Percentiles rank a stretch among this genome's conserved stretches.
These are phyloP conservation scores for Sebastes taczanowskii DNA, from an alignment of 2,797 vertebrate species.

Conservation along the genomic window DNA sequence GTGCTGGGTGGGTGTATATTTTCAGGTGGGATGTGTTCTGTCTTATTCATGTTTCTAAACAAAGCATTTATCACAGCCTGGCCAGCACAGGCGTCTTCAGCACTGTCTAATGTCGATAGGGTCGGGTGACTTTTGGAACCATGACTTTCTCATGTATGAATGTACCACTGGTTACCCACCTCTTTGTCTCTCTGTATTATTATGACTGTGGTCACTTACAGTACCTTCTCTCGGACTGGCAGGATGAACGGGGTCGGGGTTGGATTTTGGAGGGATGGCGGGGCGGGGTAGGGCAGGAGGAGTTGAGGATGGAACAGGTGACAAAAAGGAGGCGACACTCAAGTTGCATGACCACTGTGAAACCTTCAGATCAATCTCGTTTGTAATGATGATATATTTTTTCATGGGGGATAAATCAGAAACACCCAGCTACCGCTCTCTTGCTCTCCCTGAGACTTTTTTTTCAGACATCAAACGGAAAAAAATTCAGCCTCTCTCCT, in stretches of 20 bases:
- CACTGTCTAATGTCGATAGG: conserved; percentile 71
- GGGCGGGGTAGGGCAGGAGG: not conserved
- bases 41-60: conserved; percentile 81
- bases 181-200: conserved; percentile 75
- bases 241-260: conserved; percentile 26
- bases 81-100: conserved; percentile 68
- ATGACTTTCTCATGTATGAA: conserved; percentile 80
- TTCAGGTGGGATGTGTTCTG: conserved; percentile 73
- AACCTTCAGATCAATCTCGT: conserved; percentile 78
- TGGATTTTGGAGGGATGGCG: not conserved
- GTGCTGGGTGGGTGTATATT: conserved; percentile 72
- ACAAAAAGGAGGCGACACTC: conserved; percentile 75
- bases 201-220: conserved; percentile 78
- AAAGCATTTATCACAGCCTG: conserved; percentile 84
- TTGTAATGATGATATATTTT: conserved; percentile 83
- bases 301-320: conserved; percentile 35
- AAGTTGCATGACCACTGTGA: conserved; percentile 84
- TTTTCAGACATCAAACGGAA: conserved; percentile 60
- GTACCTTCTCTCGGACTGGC: conserved; percentile 72
- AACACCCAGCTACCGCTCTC: conserved; percentile 60
- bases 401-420: conserved; percentile 72
- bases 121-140: conserved; percentile 76
- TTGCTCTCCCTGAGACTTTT: conserved; percentile 67
- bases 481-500: conserved; percentile 65
- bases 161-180: conserved; percentile 81